phyloP scores from a whole-genome alignment of 2,113 vertebrate species.

The Sialia sialis region DNA sequence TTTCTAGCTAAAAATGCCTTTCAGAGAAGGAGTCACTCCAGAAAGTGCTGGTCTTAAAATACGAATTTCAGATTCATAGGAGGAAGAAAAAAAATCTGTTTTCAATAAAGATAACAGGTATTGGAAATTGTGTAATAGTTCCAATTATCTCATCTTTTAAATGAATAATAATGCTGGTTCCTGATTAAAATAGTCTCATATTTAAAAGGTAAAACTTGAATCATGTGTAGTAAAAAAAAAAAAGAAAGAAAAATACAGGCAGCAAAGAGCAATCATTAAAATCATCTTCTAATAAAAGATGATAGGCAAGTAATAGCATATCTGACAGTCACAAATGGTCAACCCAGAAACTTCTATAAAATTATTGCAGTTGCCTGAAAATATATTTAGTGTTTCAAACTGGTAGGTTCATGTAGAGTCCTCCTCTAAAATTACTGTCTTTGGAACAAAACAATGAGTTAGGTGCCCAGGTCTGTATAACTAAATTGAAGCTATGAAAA shows the following conservation, averaged over 20 bases:
- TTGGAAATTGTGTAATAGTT: neutral
- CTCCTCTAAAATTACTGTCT: neutral
- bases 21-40: neutral
- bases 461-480: neutral
- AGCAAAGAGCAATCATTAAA: neutral
- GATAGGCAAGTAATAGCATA: neutral
- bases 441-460: slow-evolving; percentile 15
- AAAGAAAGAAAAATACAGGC: neutral
- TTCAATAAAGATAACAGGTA: neutral
- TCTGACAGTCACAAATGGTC: slow-evolving; percentile 7
- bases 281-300: neutral
- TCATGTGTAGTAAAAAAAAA: neutral
- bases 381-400: neutral
- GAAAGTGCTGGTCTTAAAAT: neutral
- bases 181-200: neutral
- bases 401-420: neutral
- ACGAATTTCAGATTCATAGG: neutral
- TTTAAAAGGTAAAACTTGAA: neutral
- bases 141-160: neutral
- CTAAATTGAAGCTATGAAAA: neutral
- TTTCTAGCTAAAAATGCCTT: neutral
- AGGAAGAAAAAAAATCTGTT: neutral
- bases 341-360: neutral
- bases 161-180: neutral
- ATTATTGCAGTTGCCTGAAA: slow-evolving; percentile 4